These are phyloP conservation scores for Penaeus indicus DNA, from an alignment of 1,140 invertebrate genomes.

Conservation along the genomic window DNA sequence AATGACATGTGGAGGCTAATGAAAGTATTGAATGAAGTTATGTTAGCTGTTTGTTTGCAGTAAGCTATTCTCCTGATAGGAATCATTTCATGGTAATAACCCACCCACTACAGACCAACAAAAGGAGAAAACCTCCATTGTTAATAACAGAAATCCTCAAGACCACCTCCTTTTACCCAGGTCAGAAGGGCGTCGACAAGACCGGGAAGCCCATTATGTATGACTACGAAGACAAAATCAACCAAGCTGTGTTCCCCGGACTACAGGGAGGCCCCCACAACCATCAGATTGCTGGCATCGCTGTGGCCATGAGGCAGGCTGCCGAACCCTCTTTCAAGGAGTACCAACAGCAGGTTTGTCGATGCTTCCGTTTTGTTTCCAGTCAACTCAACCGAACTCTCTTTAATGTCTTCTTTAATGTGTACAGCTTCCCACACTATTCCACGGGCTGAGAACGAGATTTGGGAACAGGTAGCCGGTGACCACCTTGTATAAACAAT, in stretches of 20 bases:
- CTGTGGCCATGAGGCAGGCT: constrained; percentile 91
- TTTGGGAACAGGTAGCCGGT: no score
- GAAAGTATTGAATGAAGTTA: no score
- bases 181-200: constrained; percentile 78
- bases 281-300: constrained; percentile 90
- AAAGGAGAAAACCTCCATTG: not conserved
- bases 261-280: constrained; percentile 96
- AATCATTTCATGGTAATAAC: no score
- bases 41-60: no score
- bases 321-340: constrained; percentile 83
- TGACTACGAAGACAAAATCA: constrained; percentile 89
- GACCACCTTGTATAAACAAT: no score
- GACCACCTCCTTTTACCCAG: constrained; percentile 34
- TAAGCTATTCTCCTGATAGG: no score
- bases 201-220: constrained; percentile 85
- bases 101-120: not conserved
- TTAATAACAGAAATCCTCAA: not conserved
- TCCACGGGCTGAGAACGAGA: no score
- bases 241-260: constrained; percentile 94
- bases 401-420: no score
- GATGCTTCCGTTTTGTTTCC: not conserved
- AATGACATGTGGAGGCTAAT: no score
- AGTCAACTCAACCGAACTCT: no score
- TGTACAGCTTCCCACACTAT: no score
- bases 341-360: constrained; percentile 87